Evolutionary conservation across 2,797 vertebrate species (phyloP), one percentile per base, ranked within the genome.

Genomic region (Hephaestus fuliginosus): DNA sequence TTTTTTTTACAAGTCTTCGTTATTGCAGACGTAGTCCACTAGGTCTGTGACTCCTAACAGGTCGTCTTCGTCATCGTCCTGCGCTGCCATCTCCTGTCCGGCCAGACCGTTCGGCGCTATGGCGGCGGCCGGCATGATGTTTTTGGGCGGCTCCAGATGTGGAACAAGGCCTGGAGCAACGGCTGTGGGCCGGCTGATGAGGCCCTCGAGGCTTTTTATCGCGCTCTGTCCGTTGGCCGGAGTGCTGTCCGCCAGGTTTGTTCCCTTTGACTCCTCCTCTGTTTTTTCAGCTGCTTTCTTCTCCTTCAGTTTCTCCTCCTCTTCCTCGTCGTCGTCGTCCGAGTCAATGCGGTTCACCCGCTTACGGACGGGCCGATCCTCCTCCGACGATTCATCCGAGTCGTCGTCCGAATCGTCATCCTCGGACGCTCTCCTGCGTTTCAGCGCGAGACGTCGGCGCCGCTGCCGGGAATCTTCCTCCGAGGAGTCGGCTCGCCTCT

Each of bases 1-100:
- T n/a, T 25, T 25, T 96, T 86, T 89, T 90, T 98, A 99, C 97
- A 99, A 96, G 92, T 98, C 96, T 97, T 99, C 98, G 91, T 97
- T 99, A 96, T 98, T 99, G 97, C 98, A 99, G 95, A 99, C 98
- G 76, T 99, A 99, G 95, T 99, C 98, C 92, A 99, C 98, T 76
- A 99, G 97, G 95, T 99, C 98, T 93, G 98, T 99, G 95, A 99
- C 98, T 87, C 98, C 96, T 80, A 99, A 94, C 85, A 99, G 97
- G 94, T 99, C 98, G 1, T 99, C 98, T 89, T 99, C 98, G 0
- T 99, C 98, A 57, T 99, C 98, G 39, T 99, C 98, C 0, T 96
- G 96, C 15, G 95, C 96, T 20, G 95, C 94, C 2, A 90, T 90
- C 85, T 99, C 97, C 93, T 95, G 96, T 70, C 94, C 88, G 0